A percentile compares a stretch with the other conserved stretches of the same genome.
Conservation (phyloP, 2,797 vertebrate species). For the Alfaro cultratus region DNA sequence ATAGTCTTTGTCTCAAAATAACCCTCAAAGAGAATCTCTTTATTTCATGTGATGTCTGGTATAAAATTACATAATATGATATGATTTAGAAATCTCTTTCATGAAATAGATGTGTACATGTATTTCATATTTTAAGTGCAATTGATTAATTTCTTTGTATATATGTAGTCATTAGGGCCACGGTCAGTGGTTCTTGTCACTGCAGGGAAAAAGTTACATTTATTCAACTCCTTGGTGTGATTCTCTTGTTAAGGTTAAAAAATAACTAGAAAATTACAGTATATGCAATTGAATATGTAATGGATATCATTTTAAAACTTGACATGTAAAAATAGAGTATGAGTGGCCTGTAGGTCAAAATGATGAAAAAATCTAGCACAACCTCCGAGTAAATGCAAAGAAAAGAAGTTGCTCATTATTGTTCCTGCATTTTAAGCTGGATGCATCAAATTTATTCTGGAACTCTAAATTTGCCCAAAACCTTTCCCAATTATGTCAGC, state of each 20-base stretch:
- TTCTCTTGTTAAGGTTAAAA: too few relatives aligned
- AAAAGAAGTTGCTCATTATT: constrained; percentile 1
- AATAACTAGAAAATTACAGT: too few relatives aligned
- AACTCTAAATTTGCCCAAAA: neutral
- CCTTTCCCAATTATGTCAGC: constrained; percentile 9
- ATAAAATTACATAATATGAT: neutral
- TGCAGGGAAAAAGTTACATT: too few relatives aligned
- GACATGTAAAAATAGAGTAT: too few relatives aligned
- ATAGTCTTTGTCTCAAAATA: neutral
- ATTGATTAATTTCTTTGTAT: neutral
- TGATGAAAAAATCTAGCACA: too few relatives aligned
- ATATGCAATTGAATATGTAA: too few relatives aligned
- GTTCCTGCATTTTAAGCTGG: neutral
- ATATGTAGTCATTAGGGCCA: neutral
- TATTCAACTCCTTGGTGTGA: too few relatives aligned
- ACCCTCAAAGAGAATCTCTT: neutral
- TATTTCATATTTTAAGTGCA: neutral
- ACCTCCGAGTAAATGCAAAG: neutral
- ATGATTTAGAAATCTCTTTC: neutral
- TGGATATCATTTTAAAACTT: too few relatives aligned
- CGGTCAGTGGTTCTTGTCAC: too few relatives aligned
- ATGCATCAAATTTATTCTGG: constrained; percentile 12
- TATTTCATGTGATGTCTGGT: neutral
- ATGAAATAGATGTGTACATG: neutral
- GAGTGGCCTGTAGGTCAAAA: too few relatives aligned